phyloP scores from a whole-genome alignment of 2,888 invertebrate species.

The Vesta saturnalis region DNA sequence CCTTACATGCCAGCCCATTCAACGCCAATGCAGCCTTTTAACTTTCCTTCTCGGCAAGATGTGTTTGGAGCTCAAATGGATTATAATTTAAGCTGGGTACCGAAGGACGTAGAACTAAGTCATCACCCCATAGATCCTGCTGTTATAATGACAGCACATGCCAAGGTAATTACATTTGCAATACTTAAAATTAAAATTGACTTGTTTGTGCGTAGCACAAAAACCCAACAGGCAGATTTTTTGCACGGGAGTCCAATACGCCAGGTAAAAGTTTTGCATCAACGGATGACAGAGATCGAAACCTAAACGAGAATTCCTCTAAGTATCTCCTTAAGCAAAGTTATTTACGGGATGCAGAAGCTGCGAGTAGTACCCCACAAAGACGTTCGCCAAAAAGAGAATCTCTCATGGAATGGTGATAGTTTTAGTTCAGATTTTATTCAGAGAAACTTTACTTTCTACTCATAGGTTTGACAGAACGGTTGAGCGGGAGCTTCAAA shows the following conservation, averaged over 20 bases:
- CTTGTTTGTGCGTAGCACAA: background rate
- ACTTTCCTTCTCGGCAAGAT: slow-evolving; percentile 15
- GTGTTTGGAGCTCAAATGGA: slow-evolving; percentile 28
- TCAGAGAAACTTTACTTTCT: too few relatives aligned
- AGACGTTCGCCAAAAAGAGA: slow-evolving; percentile 18
- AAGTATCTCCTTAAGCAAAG: slow-evolving; percentile 13
- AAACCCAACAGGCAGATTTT: background rate
- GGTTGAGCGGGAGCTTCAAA: slow-evolving; percentile 40
- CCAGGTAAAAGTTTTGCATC: background rate
- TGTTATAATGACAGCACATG: slow-evolving; percentile 6
- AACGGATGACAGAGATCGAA: background rate
- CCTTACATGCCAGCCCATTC: slow-evolving; percentile 16
- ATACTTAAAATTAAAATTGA: background rate
- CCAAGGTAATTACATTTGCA: slow-evolving; percentile 1
- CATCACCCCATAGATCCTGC: slow-evolving; percentile 15
- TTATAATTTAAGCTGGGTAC: slow-evolving; percentile 22
- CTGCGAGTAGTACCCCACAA: background rate
- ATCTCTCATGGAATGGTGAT: slow-evolving; percentile 25
- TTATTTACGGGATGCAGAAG: background rate
- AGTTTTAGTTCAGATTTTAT: too few relatives aligned
- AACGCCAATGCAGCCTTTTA: slow-evolving; percentile 5
- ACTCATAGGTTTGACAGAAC: slow-evolving; percentile 41
- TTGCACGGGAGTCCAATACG: background rate
- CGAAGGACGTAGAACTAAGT: slow-evolving; percentile 13
- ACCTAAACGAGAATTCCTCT: background rate